Evolutionary conservation across 2,797 vertebrate species (phyloP).

Genomic region (Pelochelys cantorii): DNA sequence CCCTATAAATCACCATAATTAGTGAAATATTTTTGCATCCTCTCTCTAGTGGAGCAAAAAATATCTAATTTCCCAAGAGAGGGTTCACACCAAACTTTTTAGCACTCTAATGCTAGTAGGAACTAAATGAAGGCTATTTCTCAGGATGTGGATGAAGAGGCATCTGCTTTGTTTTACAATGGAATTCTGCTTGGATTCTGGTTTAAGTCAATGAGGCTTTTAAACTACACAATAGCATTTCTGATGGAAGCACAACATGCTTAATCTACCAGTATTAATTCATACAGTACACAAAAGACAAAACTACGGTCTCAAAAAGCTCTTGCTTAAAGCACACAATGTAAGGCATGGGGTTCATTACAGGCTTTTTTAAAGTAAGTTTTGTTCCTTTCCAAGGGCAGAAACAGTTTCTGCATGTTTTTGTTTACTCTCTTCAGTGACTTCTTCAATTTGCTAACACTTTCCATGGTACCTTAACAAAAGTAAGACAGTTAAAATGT

Average conservation of each 20-base stretch:
- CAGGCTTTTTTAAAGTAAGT: slow-evolving; percentile 58
- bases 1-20: slow-evolving; percentile 37
- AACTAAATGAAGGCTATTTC: slow-evolving; percentile 44
- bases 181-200: slow-evolving; percentile 6
- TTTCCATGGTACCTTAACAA: slow-evolving; percentile 77
- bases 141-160: slow-evolving; percentile 26
- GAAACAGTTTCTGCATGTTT: slow-evolving; percentile 24
- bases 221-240: slow-evolving; percentile 10
- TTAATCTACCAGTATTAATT: neutral
- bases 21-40: slow-evolving; percentile 38
- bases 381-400: slow-evolving; percentile 49
- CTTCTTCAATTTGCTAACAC: slow-evolving; percentile 31
- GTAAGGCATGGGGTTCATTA: slow-evolving; percentile 75
- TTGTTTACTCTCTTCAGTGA: slow-evolving; percentile 33
- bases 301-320: slow-evolving; percentile 52
- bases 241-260: slow-evolving; percentile 55
- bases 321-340: slow-evolving; percentile 57
- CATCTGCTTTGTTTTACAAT: neutral
- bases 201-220: slow-evolving; percentile 21
- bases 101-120: neutral
- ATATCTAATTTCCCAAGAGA: slow-evolving; percentile 66
- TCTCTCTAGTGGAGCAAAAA: slow-evolving; percentile 42
- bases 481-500: slow-evolving; percentile 65
- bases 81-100: slow-evolving; percentile 31
- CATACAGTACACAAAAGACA: slow-evolving; percentile 36